Evolutionary conservation across 2,888 invertebrate species (phyloP).

Genomic region (Podotricha telesiphe): DNA sequence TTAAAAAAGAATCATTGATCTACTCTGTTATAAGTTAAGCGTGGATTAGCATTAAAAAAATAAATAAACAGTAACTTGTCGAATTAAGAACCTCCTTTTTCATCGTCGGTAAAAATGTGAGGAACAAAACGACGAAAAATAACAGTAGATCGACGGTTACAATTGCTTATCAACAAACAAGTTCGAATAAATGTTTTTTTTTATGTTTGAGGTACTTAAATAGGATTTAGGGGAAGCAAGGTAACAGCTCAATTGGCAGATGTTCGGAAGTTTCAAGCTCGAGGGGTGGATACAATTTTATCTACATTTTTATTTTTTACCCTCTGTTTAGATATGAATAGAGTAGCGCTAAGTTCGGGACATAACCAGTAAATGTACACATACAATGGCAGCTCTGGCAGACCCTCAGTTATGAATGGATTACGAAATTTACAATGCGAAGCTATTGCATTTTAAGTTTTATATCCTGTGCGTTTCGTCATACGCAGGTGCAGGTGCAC

Average conservation of each 20-base stretch:
- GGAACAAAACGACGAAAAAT: neutral
- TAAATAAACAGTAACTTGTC: too few species aligned
- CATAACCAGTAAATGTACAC: neutral
- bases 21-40: too few species aligned
- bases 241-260: constrained; percentile 22
- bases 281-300: constrained; percentile 13
- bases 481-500: too few species aligned
- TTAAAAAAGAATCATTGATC: too few species aligned
- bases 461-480: neutral
- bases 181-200: constrained; percentile 10
- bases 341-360: neutral
- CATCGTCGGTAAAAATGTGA: too few species aligned
- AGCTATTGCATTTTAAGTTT: neutral
- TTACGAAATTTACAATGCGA: neutral
- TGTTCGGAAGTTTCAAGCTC: constrained; percentile 13
- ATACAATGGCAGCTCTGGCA: neutral
- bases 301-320: neutral
- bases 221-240: constrained; percentile 1
- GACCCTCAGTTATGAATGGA: neutral
- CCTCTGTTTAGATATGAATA: neutral
- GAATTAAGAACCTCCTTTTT: too few species aligned
- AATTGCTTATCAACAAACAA: neutral
- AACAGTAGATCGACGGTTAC: neutral
- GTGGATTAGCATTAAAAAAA: too few species aligned
- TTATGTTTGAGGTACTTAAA: neutral